These are phyloP conservation scores for Olivierus martensii DNA, from an alignment of 1,140 invertebrate genomes.

Conservation along the genomic window DNA sequence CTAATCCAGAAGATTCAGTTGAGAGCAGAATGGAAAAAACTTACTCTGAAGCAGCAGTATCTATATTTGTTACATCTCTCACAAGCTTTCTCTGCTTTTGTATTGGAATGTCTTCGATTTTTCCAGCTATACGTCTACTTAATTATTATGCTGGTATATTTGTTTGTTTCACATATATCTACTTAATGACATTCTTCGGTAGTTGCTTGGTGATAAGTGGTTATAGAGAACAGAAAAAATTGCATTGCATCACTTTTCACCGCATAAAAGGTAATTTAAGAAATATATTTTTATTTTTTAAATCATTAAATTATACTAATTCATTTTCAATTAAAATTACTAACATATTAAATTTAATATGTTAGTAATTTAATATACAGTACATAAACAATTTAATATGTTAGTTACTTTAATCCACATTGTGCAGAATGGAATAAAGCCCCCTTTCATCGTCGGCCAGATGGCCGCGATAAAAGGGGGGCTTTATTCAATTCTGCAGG, in stretches of 20 bases:
- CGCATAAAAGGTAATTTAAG: too few relatives aligned
- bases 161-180: slow-evolving; percentile 81
- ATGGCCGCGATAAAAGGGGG: too few relatives aligned
- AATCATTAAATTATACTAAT: too few relatives aligned
- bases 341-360: too few relatives aligned
- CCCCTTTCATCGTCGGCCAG: too few relatives aligned
- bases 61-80: slow-evolving; percentile 92
- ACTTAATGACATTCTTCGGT: slow-evolving; percentile 87
- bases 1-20: slow-evolving; percentile 58
- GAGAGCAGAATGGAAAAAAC: slow-evolving; percentile 71
- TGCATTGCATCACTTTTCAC: slow-evolving; percentile 42
- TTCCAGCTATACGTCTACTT: slow-evolving; percentile 87
- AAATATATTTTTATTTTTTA: too few relatives aligned
- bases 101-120: slow-evolving; percentile 86
- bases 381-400: too few relatives aligned
- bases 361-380: too few relatives aligned
- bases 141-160: slow-evolving; percentile 89
- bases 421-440: too few relatives aligned
- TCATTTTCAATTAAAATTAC: too few relatives aligned
- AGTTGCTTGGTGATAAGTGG: slow-evolving; percentile 79
- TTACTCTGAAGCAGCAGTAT: slow-evolving; percentile 85
- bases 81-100: slow-evolving; percentile 93
- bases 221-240: slow-evolving; percentile 65
- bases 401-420: too few relatives aligned
- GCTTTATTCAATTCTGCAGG: too few relatives aligned